Evolutionary conservation across 2,113 vertebrate species (phyloP).

Genomic region (Mirounga angustirostris): DNA sequence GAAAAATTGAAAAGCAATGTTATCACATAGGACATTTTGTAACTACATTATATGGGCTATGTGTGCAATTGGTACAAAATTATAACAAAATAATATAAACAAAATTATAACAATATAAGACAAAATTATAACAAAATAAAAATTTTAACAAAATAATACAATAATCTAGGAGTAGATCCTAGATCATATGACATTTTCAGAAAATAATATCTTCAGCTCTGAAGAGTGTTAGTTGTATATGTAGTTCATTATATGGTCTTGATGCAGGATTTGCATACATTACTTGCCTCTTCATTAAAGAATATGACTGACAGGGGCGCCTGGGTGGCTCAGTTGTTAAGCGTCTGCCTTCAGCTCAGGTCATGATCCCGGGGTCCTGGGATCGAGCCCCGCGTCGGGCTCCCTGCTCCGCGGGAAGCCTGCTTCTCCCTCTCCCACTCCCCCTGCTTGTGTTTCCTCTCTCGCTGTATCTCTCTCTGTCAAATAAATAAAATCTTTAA

Average conservation of each 20-base stretch:
- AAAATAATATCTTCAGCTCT: not conserved
- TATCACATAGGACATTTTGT: not conserved
- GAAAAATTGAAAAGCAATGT: not conserved
- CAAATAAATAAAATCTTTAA: too few species aligned
- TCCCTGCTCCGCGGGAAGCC: too few species aligned
- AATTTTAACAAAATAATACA: conserved; percentile 12
- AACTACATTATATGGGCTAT: not conserved
- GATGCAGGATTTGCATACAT: not conserved
- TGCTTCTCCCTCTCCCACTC: too few species aligned
- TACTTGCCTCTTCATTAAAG: not conserved
- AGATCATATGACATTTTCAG: not conserved
- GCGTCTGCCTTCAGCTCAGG: too few species aligned
- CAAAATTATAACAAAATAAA: conserved; percentile 15
- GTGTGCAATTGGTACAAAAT: not conserved
- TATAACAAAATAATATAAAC: not conserved
- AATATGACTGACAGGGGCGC: not conserved
- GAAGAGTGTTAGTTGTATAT: not conserved
- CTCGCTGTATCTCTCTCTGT: too few species aligned
- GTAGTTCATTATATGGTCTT: not conserved
- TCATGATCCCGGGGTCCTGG: too few species aligned
- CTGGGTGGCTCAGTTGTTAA: too few species aligned
- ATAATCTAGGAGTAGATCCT: not conserved
- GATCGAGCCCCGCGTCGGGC: too few species aligned
- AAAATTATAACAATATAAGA: not conserved
- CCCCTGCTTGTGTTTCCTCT: too few species aligned